phyloP scores from a whole-genome alignment of 2,113 vertebrate species.

The Indri indri region DNA sequence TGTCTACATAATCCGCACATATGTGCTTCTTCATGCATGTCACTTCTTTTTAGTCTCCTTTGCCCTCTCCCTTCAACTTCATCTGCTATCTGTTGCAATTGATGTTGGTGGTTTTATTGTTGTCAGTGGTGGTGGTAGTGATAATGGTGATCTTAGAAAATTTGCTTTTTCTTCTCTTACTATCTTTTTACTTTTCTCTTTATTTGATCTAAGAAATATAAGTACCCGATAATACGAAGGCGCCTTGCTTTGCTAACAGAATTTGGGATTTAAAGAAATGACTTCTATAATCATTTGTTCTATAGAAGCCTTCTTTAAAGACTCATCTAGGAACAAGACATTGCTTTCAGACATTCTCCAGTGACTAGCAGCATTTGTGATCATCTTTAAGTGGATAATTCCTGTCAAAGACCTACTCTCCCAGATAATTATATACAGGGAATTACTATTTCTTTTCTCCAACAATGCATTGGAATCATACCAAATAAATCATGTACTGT shows the following conservation, averaged over 20 bases:
- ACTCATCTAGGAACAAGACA: not conserved
- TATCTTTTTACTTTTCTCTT: not conserved
- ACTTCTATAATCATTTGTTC: not conserved
- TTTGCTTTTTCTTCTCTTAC: not conserved
- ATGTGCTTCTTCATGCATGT: not conserved
- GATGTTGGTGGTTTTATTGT: not conserved
- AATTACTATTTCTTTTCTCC: constrained; percentile 52
- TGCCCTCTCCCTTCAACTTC: not conserved
- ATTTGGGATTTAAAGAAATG: not conserved
- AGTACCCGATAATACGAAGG: not conserved
- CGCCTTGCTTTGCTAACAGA: not conserved
- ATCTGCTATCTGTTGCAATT: not conserved
- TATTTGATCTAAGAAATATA: not conserved
- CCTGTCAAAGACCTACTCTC: not conserved
- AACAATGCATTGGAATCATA: constrained; percentile 4
- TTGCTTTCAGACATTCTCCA: not conserved
- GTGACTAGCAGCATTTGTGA: not conserved
- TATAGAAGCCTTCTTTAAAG: not conserved
- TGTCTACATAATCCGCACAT: not conserved
- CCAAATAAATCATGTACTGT: constrained; percentile 12
- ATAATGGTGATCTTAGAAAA: not conserved
- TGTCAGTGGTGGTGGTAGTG: not conserved
- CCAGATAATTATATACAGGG: constrained; percentile 28
- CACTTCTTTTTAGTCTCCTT: not conserved
- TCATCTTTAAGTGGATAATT: constrained; percentile 15